Conservation (phyloP, 1,140 invertebrate genomes). For the Contarinia nasturtii region DNA sequence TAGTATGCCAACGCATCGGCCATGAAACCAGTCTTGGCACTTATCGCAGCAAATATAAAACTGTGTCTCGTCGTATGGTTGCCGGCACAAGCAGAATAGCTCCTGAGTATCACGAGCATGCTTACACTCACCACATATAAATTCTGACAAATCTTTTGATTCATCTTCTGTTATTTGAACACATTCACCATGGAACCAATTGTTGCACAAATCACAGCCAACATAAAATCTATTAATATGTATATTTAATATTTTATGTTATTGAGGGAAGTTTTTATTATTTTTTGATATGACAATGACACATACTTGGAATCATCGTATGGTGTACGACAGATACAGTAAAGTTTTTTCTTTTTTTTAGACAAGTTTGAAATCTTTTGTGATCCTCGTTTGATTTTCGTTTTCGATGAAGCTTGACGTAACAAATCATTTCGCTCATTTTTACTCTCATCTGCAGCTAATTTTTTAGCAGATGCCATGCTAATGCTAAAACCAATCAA, state of each 20-base stretch:
- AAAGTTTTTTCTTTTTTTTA: conserved; percentile 63
- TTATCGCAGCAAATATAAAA: conserved; percentile 96
- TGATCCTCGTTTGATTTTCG: neutral
- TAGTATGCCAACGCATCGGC: conserved; percentile 87
- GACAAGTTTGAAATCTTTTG: neutral
- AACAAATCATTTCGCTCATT: too few species aligned
- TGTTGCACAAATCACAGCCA: conserved; percentile 89
- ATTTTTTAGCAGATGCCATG: too few species aligned
- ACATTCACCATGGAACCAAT: conserved; percentile 97
- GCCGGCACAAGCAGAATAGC: conserved; percentile 86
- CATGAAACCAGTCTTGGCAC: conserved; percentile 99
- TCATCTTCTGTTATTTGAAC: conserved; percentile 86
- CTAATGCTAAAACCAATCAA: too few species aligned
- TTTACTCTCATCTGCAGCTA: too few species aligned
- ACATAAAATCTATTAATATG: conserved; percentile 93
- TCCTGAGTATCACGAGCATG: conserved; percentile 74
- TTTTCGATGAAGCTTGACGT: neutral
- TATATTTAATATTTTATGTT: too few species aligned
- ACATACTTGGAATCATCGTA: conserved; percentile 81
- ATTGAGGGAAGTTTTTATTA: too few species aligned
- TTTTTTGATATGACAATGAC: too few species aligned
- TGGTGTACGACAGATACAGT: conserved; percentile 84
- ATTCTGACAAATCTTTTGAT: conserved; percentile 77
- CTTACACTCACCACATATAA: conserved; percentile 73
- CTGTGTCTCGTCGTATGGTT: conserved; percentile 95